phyloP scores from a whole-genome alignment of 2,113 vertebrate genomes.

The Astur gentilis region DNA sequence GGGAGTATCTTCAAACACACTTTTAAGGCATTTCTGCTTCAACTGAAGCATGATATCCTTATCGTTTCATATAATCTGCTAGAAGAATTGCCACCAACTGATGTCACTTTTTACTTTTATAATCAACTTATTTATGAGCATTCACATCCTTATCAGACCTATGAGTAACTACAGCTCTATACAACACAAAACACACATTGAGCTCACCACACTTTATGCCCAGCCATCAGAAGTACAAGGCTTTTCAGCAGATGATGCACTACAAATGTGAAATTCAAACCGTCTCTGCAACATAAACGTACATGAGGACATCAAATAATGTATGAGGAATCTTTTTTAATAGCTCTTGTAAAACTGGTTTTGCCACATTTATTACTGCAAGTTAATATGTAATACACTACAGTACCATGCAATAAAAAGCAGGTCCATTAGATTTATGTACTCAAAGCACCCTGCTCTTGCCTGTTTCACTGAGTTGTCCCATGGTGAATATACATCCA shows the following conservation, averaged over 20 bases:
- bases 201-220: neutral
- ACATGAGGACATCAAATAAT: neutral
- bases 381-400: slow-evolving; percentile 25
- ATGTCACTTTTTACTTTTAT: neutral
- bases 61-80: neutral
- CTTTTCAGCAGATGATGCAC: neutral
- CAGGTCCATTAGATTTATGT: neutral
- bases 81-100: neutral
- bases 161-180: neutral
- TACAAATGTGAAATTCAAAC: neutral
- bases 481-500: neutral
- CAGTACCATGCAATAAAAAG: neutral
- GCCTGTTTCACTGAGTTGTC: neutral
- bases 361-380: neutral
- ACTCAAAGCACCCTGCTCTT: neutral
- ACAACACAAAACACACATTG: neutral
- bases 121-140: neutral
- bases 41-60: neutral
- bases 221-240: neutral
- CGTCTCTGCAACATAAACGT: neutral
- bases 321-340: neutral
- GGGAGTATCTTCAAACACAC: neutral
- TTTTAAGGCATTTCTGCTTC: neutral
- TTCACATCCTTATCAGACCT: neutral
- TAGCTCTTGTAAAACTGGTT: slow-evolving; percentile 43